These are phyloP conservation scores for Gastrophryne carolinensis DNA, from an alignment of 2,797 vertebrate genomes.

Conservation along the genomic window DNA sequence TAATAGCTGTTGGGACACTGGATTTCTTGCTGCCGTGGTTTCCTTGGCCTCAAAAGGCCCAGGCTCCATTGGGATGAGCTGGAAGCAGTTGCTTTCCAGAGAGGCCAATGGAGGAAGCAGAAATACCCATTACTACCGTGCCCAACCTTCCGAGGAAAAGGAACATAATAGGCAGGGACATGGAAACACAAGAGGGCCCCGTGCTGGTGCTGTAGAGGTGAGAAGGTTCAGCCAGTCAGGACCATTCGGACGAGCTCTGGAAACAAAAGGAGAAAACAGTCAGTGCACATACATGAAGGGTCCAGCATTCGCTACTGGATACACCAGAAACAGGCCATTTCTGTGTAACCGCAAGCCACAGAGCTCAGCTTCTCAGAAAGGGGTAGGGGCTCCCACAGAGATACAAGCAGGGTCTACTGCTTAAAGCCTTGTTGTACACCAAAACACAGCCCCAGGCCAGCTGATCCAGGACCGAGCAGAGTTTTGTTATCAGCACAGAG, in stretches of 20 bases:
- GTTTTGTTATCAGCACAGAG: too few relatives aligned
- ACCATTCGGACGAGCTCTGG: conserved; percentile 77
- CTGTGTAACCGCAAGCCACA: not conserved
- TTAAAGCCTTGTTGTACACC: not conserved
- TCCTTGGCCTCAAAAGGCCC: not conserved
- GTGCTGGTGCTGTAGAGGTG: conserved; percentile 14
- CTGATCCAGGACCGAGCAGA: not conserved
- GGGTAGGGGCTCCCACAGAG: conserved; percentile 16
- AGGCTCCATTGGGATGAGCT: not conserved
- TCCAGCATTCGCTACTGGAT: conserved; percentile 8
- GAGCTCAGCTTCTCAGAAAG: not conserved
- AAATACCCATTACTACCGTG: not conserved
- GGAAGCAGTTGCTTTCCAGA: not conserved
- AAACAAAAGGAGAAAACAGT: conserved; percentile 37
- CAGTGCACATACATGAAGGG: not conserved
- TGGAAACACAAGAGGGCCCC: conserved; percentile 19
- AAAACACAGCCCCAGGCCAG: too few relatives aligned
- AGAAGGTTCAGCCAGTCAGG: conserved; percentile 67
- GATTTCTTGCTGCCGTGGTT: not conserved
- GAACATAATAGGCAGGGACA: conserved; percentile 50
- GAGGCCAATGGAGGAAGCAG: not conserved
- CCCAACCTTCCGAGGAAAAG: not conserved
- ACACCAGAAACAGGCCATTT: not conserved
- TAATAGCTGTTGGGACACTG: not conserved
- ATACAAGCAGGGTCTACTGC: not conserved